Percentiles rank a stretch among this genome's conserved stretches.
These are phyloP conservation scores for Ametastegia equiseti DNA, from an alignment of 2,888 invertebrate genomes.

Conservation along the genomic window DNA sequence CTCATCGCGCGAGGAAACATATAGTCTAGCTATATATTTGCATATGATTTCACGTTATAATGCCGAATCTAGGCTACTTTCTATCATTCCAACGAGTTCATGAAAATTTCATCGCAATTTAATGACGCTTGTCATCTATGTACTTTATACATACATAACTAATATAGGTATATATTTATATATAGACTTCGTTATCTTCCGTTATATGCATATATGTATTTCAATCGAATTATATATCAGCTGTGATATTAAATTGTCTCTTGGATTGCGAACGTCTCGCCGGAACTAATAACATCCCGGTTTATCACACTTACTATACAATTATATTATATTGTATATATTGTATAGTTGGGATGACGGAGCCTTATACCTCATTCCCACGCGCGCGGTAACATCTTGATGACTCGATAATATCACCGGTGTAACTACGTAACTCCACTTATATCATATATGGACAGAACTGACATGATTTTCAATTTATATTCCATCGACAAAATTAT, in stretches of 20 bases:
- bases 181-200: not conserved
- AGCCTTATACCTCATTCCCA: slow-evolving; percentile 38
- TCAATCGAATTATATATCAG: slow-evolving; percentile 6
- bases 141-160: not conserved
- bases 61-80: slow-evolving; percentile 65
- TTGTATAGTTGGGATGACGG: not conserved
- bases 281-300: slow-evolving; percentile 19
- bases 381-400: not conserved
- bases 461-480: too few species aligned
- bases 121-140: slow-evolving; percentile 20
- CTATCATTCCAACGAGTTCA: slow-evolving; percentile 58
- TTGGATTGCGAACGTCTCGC: too few species aligned
- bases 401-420: slow-evolving; percentile 1
- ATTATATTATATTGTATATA: not conserved
- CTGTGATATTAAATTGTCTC: not conserved
- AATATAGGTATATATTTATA: not conserved
- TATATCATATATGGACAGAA: too few species aligned
- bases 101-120: slow-evolving; percentile 55
- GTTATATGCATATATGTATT: too few species aligned
- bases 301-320: too few species aligned
- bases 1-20: slow-evolving; percentile 62
- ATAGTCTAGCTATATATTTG: slow-evolving; percentile 58
- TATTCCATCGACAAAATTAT: too few species aligned
- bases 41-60: slow-evolving; percentile 64
- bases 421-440: not conserved